Percentiles rank a stretch among this genome's conserved stretches.
These are phyloP conservation scores for Scolopax rusticola DNA, from an alignment of 2,797 vertebrate genomes.

Conservation along the genomic window DNA sequence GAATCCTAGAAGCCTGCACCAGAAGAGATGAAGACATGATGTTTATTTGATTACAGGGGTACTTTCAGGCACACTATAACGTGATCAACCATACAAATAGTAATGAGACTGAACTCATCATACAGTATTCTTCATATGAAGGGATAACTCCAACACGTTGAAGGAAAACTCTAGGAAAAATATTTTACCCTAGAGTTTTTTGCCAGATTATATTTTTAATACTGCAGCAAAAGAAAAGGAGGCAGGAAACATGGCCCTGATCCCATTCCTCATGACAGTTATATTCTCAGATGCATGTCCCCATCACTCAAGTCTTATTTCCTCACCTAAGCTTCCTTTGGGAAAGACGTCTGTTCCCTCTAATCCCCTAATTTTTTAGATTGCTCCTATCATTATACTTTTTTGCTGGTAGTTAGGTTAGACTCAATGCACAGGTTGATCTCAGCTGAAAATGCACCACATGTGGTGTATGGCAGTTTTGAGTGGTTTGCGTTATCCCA, in stretches of 20 bases:
- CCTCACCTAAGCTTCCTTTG: background rate
- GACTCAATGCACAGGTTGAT: background rate
- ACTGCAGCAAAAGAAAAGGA: background rate
- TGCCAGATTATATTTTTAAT: background rate
- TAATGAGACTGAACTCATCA: background rate
- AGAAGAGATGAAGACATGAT: background rate
- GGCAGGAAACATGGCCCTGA: background rate
- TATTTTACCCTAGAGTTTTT: background rate
- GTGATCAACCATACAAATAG: background rate
- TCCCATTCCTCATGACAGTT: background rate
- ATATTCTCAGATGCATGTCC: background rate
- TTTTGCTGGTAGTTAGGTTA: background rate
- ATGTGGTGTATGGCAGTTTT: accelerated
- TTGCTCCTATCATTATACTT: background rate
- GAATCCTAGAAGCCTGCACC: background rate
- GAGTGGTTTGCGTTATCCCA: background rate
- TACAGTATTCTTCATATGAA: background rate
- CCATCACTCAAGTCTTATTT: background rate
- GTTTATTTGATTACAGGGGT: accelerated
- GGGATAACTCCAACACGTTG: background rate
- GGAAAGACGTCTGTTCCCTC: background rate
- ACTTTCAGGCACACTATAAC: background rate
- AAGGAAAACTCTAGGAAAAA: background rate
- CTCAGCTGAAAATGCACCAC: background rate
- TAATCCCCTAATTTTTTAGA: background rate